Conservation (phyloP, 1,140 invertebrate genomes). For the Nasonia giraulti region DNA sequence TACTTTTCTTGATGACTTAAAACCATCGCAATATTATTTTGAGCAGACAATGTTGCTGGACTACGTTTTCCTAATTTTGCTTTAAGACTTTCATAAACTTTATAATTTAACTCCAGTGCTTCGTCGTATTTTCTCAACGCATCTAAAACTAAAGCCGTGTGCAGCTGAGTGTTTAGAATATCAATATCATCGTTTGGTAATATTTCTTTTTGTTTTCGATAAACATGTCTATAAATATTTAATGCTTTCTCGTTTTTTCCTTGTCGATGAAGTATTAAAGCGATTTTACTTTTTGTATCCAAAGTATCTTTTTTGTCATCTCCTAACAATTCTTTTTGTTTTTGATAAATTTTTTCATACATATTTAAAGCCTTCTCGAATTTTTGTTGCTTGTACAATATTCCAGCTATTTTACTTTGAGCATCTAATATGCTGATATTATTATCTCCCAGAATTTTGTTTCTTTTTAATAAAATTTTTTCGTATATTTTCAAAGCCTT, state of each 20-base stretch:
- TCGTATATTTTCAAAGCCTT: not conserved
- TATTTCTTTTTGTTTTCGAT: not conserved
- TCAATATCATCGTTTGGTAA: not conserved
- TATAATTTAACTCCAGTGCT: constrained; percentile 53
- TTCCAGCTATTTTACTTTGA: not conserved
- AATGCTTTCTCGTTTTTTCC: not conserved
- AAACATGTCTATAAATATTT: not conserved
- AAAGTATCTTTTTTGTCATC: constrained; percentile 56
- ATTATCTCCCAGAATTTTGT: constrained; percentile 18
- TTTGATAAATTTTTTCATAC: constrained; percentile 45
- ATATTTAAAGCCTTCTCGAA: constrained; percentile 24
- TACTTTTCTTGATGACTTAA: constrained; percentile 52
- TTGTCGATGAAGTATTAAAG: not conserved
- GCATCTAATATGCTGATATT: not conserved
- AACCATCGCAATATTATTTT: constrained; percentile 55
- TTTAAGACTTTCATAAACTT: constrained; percentile 47
- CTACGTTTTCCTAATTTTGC: constrained; percentile 46
- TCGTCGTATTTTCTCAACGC: constrained; percentile 57
- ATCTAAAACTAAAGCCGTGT: not conserved
- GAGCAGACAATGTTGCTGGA: constrained; percentile 51
- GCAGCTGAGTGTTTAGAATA: not conserved
- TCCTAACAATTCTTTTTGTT: constrained; percentile 33
- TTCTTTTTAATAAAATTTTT: not conserved
- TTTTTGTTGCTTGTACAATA: not conserved
- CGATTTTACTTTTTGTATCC: not conserved